Evolutionary conservation across 2,888 invertebrate species (phyloP).

Genomic region (Drosophila niveifrons): DNA sequence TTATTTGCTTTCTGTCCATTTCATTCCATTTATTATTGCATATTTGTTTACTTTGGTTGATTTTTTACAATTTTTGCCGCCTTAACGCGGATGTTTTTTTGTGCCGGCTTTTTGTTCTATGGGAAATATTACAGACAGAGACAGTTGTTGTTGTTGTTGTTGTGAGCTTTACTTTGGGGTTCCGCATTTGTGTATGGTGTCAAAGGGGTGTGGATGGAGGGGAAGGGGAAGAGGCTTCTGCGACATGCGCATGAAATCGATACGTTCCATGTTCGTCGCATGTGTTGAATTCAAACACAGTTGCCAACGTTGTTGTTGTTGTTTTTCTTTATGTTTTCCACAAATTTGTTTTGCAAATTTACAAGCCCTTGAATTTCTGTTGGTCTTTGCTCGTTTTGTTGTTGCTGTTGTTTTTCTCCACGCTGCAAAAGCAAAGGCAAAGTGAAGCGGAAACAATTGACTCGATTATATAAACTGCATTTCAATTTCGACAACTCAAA

Average conservation of each 20-base stretch:
- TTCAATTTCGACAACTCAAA: conserved; percentile 24
- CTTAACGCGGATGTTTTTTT: conserved; percentile 75
- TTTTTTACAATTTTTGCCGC: conserved; percentile 36
- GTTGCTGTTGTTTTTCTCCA: conserved; percentile 29
- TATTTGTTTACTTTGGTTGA: conserved; percentile 38
- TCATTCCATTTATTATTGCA: conserved; percentile 40
- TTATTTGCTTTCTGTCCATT: conserved; percentile 33
- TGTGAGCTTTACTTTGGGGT: conserved; percentile 31
- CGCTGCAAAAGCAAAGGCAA: neutral
- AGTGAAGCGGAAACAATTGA: conserved; percentile 50
- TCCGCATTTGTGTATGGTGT: neutral
- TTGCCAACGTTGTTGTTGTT: conserved; percentile 10
- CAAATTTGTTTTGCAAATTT: conserved; percentile 64
- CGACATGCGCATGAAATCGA: conserved; percentile 73
- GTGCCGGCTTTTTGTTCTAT: conserved; percentile 43
- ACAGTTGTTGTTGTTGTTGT: conserved; percentile 10
- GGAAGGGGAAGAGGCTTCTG: conserved; percentile 25
- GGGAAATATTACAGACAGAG: conserved; percentile 21
- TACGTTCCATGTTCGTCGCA: conserved; percentile 60
- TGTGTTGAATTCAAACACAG: conserved; percentile 34
- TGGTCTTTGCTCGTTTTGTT: conserved; percentile 18
- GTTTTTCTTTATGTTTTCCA: conserved; percentile 31
- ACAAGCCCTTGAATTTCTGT: conserved; percentile 65
- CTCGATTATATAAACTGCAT: conserved; percentile 36
- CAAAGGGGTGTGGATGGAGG: neutral